Evolutionary conservation across 1,140 invertebrate species (phyloP), one percentile per base, ranked within the genome.

Genomic region (Drosophila bocqueti): DNA sequence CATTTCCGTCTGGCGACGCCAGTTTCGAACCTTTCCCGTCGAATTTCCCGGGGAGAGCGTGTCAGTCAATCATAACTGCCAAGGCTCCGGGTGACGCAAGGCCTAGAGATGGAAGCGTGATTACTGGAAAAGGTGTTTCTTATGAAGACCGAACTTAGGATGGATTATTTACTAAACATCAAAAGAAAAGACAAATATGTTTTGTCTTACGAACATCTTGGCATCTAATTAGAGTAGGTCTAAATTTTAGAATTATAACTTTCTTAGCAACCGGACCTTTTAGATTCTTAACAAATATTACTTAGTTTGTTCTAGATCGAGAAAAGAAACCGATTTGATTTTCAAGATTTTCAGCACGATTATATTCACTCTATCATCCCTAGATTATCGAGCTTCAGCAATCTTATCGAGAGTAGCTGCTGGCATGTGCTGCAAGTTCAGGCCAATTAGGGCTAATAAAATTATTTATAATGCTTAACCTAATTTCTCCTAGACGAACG

Each of bases 401-500:
- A 76, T 67, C 54, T 36, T n/a, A 46, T 77, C 36, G 54, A 34
- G 13, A 45, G 36, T 61, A 31, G 55, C 55, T 75, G 72, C 18
- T 77, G 60, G 43, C 58, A 69, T 69, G 78, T 62, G 64, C 61
- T 77, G 73, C 73, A 90, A 90, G 79, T 90, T 90, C 79, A 85
- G 62, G 85, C 81, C 85, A 90, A 90, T 90, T 90, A 90, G 67
- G 76, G 76, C 85, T 90, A 90, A 90, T 90, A 81, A 85, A 90
- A 91, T 90, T 90, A 90, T 90, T 90, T 90, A 90, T 90, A 90
- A 91, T 85, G 86, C 85, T 77, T 85, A 90, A 90, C 85, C 85
- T 79, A 90, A 85, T 90, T 90, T 90, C 67, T 90, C 57, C 78
- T 81, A 79, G 71, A 71, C 81, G 77, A 75, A 54, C 64, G 74